Base-by-base conservation (phyloP, 2,113 vertebrate species). In the Zosterops japonicus region DNA sequence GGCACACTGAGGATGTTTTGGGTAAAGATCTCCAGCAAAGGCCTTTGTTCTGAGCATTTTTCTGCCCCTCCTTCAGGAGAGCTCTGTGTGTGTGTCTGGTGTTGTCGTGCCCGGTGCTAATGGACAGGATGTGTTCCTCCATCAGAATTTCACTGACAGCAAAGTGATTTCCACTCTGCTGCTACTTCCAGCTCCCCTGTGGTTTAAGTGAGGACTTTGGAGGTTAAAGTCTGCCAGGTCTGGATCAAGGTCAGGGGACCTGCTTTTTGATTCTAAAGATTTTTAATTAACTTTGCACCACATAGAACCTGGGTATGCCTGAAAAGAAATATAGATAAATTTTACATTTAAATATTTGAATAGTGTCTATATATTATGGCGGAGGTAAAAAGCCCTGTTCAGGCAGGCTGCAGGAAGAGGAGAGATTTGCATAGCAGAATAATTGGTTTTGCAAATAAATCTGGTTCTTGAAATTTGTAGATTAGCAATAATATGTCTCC, bases 371-470 rank as follows among this genome's bases (percentile, higher is more conserved):
- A 90, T 42, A 72, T 95, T 95, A 93, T 52, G 82, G 50, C 0
- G 8, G 70, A 85, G 35, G 84, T 42, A 83, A 29, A 86, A 85
- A 83, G 70, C 53, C 68, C 47, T 28, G 72, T 63, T 96, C 93
- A 87, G 80, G 89, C 68, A 44, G 92, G 84, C 82, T 31, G 86
- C 21, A 50, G 92, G 7, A 83, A 57, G 83, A 90, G 88, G 71
- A 84, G 68, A 93, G 97, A 98, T 98, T 98, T 98, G 98, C 98
- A 98, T 98, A 98, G 95, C 85, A 97, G 97, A 97, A 97, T 98
- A 98, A 98, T 98, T 97, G 98, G 97, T 97, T 98, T 98, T 98
- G 97, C 97, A 98, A 98, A 98, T 98, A 98, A 98, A 98, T 97
- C 97, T 97, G 94, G 95, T 97, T 96, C 97, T 98, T 98, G 97